Conservation (phyloP, 1,140 invertebrate species). For the Nylanderia fulva region DNA sequence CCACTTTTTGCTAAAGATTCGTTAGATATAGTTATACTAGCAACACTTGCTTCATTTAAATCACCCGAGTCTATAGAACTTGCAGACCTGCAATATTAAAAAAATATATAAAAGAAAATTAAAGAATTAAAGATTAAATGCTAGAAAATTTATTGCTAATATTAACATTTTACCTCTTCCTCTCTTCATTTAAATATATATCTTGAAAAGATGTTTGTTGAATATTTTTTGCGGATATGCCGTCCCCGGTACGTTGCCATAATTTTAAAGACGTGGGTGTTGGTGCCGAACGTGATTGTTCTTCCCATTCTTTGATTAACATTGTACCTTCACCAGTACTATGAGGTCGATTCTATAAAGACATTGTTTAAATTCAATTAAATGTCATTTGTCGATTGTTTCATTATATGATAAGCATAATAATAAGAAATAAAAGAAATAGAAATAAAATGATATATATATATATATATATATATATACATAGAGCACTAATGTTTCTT, state of each 20-base stretch:
- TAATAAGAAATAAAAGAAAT: no score
- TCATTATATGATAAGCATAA: not conserved
- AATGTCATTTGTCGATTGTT: not conserved
- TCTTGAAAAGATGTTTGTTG: constrained; percentile 81
- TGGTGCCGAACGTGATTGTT: constrained; percentile 88
- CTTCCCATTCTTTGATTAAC: constrained; percentile 86
- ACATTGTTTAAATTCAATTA: not conserved
- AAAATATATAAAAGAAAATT: not conserved
- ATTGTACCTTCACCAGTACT: constrained; percentile 85
- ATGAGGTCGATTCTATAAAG: constrained; percentile 84
- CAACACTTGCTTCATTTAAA: constrained; percentile 80
- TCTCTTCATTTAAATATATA: constrained; percentile 78
- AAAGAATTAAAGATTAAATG: no score
- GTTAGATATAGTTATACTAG: constrained; percentile 85
- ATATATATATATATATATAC: not conserved
- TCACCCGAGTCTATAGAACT: constrained; percentile 80
- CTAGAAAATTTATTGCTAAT: not conserved
- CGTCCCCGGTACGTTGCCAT: constrained; percentile 81
- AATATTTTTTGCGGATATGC: constrained; percentile 66
- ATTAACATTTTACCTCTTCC: constrained; percentile 71
- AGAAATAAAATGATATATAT: no score
- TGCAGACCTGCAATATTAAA: constrained; percentile 69
- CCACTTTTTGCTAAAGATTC: constrained; percentile 83
- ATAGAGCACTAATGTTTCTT: constrained; percentile 60
- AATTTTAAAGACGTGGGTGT: constrained; percentile 85